Evolutionary conservation across 2,888 invertebrate species (phyloP).

Genomic region (Stenolophus ochropezus): DNA sequence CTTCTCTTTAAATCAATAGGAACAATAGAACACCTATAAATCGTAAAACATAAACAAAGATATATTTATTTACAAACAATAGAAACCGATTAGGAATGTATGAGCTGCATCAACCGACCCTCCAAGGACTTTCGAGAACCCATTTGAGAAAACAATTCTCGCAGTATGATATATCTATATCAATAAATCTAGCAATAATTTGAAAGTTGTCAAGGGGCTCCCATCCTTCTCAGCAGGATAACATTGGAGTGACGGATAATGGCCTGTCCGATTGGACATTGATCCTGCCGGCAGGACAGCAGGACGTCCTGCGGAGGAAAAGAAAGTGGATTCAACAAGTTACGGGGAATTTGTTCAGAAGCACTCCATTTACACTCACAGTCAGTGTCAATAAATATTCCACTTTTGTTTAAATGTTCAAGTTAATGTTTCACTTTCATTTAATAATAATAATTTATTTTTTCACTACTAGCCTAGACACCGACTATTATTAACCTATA

Average conservation of each 20-base stretch:
- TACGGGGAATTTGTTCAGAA: background rate
- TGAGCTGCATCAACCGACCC: background rate
- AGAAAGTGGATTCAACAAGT: background rate
- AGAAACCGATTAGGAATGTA: background rate
- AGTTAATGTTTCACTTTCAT: too few species aligned
- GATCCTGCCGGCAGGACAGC: slow-evolving; percentile 4
- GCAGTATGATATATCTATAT: background rate
- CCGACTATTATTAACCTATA: too few species aligned
- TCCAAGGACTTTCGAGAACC: background rate
- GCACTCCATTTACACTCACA: background rate
- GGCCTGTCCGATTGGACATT: slow-evolving; percentile 30
- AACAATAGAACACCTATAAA: too few species aligned
- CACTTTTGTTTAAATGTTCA: too few species aligned
- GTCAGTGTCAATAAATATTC: background rate
- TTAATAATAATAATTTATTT: too few species aligned
- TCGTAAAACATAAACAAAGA: too few species aligned
- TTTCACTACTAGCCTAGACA: too few species aligned
- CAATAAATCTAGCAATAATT: slow-evolving; percentile 25
- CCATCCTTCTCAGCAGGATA: slow-evolving; percentile 4
- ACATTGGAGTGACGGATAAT: slow-evolving; percentile 21
- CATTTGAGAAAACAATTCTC: background rate
- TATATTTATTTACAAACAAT: background rate
- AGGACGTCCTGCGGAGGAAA: background rate
- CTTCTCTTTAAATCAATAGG: too few species aligned
- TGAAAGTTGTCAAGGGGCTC: slow-evolving; percentile 14